Percentiles rank a stretch among this genome's conserved stretches.
These are phyloP conservation scores for Drosophila phalerata DNA, from an alignment of 2,888 invertebrate genomes.

Conservation along the genomic window DNA sequence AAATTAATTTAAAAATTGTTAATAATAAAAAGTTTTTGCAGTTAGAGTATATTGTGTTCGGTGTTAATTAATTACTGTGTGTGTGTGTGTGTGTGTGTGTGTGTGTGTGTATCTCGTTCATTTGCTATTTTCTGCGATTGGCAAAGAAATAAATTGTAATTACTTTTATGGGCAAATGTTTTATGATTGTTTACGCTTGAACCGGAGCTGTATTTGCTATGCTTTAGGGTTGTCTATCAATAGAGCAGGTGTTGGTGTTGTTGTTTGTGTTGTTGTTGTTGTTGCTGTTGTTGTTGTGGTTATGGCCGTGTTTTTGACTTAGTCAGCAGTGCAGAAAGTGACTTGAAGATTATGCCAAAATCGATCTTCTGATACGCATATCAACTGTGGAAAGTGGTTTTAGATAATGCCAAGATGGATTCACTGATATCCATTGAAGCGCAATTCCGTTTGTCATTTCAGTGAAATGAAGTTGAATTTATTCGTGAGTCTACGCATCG, in stretches of 20 bases:
- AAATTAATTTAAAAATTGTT: no score
- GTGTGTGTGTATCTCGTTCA: slow-evolving; percentile 7
- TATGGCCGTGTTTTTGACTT: slow-evolving; percentile 7
- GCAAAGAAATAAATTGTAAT: slow-evolving; percentile 32
- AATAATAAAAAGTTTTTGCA: no score
- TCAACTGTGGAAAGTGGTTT: slow-evolving; percentile 1
- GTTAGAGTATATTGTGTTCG: slow-evolving; percentile 9
- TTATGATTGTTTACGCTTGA: slow-evolving; percentile 29
- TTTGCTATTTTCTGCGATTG: slow-evolving; percentile 30
- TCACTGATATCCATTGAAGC: slow-evolving; percentile 11
- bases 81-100: not conserved
- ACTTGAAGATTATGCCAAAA: slow-evolving; percentile 13
- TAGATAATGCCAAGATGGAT: not conserved
- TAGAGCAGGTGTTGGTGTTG: slow-evolving; percentile 1
- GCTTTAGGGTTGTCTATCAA: slow-evolving; percentile 7
- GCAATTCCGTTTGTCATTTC: not conserved
- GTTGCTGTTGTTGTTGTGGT: not conserved
- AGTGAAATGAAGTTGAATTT: not conserved
- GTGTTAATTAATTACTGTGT: not conserved
- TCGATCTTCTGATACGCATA: slow-evolving; percentile 1
- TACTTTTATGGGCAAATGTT: slow-evolving; percentile 36
- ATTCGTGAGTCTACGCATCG: not conserved
- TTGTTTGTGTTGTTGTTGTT: not conserved
- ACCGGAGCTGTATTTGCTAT: slow-evolving; percentile 6
- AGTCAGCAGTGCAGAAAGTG: slow-evolving; percentile 18